Conservation (phyloP, 1,140 invertebrate genomes). For the Argopecten irradians region DNA sequence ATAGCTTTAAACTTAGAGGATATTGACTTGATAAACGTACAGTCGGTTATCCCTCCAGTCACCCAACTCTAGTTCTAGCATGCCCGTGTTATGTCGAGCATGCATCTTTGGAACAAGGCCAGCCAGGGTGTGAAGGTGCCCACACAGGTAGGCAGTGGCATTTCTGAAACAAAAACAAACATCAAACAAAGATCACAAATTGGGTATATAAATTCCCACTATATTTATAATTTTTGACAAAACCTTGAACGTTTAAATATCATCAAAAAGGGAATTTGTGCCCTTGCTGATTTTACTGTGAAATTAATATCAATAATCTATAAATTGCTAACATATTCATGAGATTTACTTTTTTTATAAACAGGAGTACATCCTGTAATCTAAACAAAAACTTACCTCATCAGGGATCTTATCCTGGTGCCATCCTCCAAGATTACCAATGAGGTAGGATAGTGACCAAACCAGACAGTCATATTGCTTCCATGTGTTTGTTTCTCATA, state of each 20-base stretch:
- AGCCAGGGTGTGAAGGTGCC: conserved; percentile 91
- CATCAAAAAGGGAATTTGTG: no score
- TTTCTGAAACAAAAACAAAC: conserved; percentile 67
- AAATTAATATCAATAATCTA: background rate
- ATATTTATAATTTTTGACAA: no score
- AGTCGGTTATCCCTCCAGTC: conserved; percentile 96
- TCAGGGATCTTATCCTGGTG: conserved; percentile 77
- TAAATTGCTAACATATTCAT: background rate
- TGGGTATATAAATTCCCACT: background rate
- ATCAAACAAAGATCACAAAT: background rate
- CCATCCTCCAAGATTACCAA: conserved; percentile 84
- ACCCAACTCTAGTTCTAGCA: conserved; percentile 91
- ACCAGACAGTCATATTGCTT: conserved; percentile 85
- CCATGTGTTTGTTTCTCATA: conserved; percentile 78
- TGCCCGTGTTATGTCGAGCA: conserved; percentile 88
- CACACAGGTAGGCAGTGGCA: conserved; percentile 90
- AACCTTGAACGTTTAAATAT: no score
- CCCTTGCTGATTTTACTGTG: background rate
- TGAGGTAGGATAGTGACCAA: conserved; percentile 96
- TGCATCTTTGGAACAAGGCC: conserved; percentile 91
- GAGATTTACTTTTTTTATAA: no score
- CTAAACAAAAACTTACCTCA: conserved; percentile 72
- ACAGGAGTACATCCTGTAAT: no score
- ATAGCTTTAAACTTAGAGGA: no score
- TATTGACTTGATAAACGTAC: no score